These are phyloP conservation scores for Ormyrus pomaceus DNA, from an alignment of 2,888 invertebrate genomes.

Conservation along the genomic window DNA sequence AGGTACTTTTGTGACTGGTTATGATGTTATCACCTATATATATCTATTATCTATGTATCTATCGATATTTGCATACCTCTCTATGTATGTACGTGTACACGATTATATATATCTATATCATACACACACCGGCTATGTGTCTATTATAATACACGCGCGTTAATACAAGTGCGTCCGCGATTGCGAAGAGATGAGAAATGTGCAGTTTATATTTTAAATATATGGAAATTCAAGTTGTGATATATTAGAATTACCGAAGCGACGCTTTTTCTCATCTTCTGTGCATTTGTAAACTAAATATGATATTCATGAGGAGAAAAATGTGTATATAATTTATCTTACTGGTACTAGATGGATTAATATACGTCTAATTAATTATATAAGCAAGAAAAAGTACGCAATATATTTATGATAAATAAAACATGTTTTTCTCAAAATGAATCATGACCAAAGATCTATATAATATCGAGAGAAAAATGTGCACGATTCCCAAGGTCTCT, in stretches of 20 bases:
- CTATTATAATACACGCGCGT: slow-evolving; percentile 21
- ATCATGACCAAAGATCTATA: slow-evolving; percentile 24
- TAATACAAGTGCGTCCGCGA: slow-evolving; percentile 1
- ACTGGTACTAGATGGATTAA: not conserved
- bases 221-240: too few species aligned
- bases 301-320: not conserved
- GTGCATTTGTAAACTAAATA: slow-evolving; percentile 2
- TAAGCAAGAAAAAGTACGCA: not conserved
- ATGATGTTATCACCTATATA: slow-evolving; percentile 70
- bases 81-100: slow-evolving; percentile 61
- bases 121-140: slow-evolving; percentile 49
- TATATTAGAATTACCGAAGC: too few species aligned
- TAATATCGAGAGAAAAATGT: slow-evolving; percentile 37
- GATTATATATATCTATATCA: slow-evolving; percentile 43
- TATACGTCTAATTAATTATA: too few species aligned
- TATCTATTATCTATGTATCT: slow-evolving; percentile 56
- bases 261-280: slow-evolving; percentile 22
- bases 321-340: not conserved
- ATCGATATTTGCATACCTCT: slow-evolving; percentile 53
- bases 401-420: not conserved
- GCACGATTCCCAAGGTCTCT: slow-evolving; percentile 47
- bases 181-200: slow-evolving; percentile 34
- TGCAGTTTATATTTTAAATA: not conserved
- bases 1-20: slow-evolving; percentile 76
- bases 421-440: slow-evolving; percentile 39